These are phyloP conservation scores for Ernsta delagoae DNA, from an alignment of 2,888 invertebrate genomes.

Conservation along the genomic window DNA sequence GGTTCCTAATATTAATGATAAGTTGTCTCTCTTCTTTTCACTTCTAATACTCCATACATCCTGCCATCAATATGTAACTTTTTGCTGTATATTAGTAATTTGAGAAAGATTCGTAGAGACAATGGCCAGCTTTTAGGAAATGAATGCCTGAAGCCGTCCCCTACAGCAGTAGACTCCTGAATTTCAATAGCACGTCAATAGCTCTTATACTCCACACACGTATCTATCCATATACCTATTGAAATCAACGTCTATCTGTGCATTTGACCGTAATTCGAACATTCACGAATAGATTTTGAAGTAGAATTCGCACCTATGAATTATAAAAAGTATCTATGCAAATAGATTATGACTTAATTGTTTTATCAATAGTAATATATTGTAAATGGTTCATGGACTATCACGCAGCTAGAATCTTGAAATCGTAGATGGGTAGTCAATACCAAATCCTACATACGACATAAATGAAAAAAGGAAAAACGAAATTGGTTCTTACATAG, in stretches of 20 bases:
- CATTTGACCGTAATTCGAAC: neutral
- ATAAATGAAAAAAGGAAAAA: no score
- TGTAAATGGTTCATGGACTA: no score
- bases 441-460: no score
- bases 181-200: constrained; percentile 24
- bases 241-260: constrained; percentile 5
- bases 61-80: constrained; percentile 40
- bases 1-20: no score
- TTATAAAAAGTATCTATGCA: no score
- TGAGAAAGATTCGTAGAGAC: constrained; percentile 62
- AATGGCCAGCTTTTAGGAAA: constrained; percentile 73
- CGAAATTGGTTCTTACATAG: no score
- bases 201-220: neutral
- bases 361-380: no score
- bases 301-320: no score
- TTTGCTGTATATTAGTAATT: constrained; percentile 63
- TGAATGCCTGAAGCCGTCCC: constrained; percentile 51
- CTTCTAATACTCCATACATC: constrained; percentile 25
- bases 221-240: neutral
- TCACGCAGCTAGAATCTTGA: no score
- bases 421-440: no score
- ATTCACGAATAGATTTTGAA: neutral
- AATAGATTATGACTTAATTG: no score
- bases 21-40: no score
- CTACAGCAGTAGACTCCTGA: constrained; percentile 36